These are phyloP conservation scores for Pachycephus smyrnensis DNA, from an alignment of 2,888 invertebrate species.

Conservation along the genomic window DNA sequence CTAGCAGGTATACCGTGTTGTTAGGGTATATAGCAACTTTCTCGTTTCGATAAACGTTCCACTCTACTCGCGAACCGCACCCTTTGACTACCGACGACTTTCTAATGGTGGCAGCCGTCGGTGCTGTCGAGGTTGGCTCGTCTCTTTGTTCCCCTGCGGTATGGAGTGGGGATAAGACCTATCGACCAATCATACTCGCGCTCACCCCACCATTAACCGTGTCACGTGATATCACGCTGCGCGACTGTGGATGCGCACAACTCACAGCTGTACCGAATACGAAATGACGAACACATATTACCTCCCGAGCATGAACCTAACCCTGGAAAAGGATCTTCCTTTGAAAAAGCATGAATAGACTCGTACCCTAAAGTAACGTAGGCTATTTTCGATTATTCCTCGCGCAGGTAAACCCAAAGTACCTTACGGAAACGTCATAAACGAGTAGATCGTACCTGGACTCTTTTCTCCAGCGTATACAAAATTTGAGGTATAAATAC, in stretches of 20 bases:
- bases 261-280: not conserved
- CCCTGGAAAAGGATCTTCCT: not conserved
- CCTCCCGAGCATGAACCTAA: not conserved
- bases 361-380: too few relatives aligned
- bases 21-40: not conserved
- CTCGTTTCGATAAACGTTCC: slow-evolving; percentile 3
- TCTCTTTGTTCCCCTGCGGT: slow-evolving; percentile 54
- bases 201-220: slow-evolving; percentile 19
- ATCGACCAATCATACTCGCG: slow-evolving; percentile 34
- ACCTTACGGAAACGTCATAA: not conserved
- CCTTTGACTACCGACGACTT: slow-evolving; percentile 55
- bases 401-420: not conserved
- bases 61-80: slow-evolving; percentile 38
- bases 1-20: not conserved
- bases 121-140: slow-evolving; percentile 47
- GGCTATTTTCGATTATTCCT: not conserved
- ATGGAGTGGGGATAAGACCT: slow-evolving; percentile 32
- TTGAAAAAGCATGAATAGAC: not conserved
- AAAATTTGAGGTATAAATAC: not conserved
- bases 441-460: not conserved
- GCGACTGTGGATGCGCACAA: slow-evolving; percentile 29
- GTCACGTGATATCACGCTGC: slow-evolving; percentile 37
- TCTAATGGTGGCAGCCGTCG: slow-evolving; percentile 53
- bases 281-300: not conserved
- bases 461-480: not conserved